Conservation (phyloP, 2,797 vertebrate genomes). For the Xerus rutilus region DNA sequence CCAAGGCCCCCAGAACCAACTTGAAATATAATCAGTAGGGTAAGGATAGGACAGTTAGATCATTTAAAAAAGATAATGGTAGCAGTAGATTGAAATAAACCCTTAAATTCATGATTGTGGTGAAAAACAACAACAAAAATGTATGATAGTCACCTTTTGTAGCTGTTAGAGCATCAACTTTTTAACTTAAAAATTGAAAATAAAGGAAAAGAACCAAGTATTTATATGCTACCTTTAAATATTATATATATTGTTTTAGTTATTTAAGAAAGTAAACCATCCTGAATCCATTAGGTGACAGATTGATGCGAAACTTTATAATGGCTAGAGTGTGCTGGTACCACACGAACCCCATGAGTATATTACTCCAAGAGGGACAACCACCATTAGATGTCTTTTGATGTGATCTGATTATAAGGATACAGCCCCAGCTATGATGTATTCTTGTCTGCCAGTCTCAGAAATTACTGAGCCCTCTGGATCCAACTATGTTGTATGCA, state of each 20-base stretch:
- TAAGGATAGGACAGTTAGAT: not conserved
- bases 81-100: not conserved
- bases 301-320: not conserved
- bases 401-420: not conserved
- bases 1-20: not conserved
- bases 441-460: rapidly evolving
- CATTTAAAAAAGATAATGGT: not conserved
- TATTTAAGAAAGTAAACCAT: not conserved
- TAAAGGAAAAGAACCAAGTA: not conserved
- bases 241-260: not conserved
- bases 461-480: not conserved
- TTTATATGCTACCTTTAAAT: not conserved
- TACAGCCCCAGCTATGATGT: rapidly evolving
- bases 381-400: not conserved
- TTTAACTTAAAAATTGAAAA: not conserved
- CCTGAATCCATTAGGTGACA: not conserved
- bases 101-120: not conserved
- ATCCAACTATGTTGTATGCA: too few species aligned
- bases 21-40: not conserved
- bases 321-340: not conserved
- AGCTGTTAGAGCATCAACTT: not conserved
- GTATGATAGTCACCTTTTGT: not conserved
- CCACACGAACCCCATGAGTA: not conserved
- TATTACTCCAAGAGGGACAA: not conserved
- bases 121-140: not conserved